Percentiles rank a stretch among this genome's conserved stretches.
Evolutionary conservation across 2,888 invertebrate genomes (phyloP).

Genomic region (Drosophila falleni): DNA sequence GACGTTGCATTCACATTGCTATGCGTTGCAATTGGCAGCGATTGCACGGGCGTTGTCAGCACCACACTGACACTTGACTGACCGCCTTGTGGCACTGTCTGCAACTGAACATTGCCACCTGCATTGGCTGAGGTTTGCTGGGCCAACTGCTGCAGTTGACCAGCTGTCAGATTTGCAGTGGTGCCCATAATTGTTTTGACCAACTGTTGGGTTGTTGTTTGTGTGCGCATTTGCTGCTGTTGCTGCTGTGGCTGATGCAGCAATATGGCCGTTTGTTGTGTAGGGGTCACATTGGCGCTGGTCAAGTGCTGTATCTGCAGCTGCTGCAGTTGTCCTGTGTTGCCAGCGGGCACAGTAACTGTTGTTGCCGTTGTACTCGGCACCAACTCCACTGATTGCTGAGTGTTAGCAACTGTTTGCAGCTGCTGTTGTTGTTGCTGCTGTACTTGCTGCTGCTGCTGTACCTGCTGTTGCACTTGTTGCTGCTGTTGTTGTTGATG

Average conservation of each 20-base stretch:
- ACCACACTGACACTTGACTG: slow-evolving; percentile 85
- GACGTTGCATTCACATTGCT: slow-evolving; percentile 56
- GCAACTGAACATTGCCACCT: slow-evolving; percentile 70
- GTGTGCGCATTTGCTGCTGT: slow-evolving; percentile 62
- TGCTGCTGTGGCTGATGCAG: slow-evolving; percentile 68
- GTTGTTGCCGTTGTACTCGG: slow-evolving; percentile 55
- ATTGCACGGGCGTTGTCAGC: slow-evolving; percentile 84
- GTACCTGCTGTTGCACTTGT: slow-evolving; percentile 53
- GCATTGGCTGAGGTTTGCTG: slow-evolving; percentile 71
- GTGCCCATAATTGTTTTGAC: slow-evolving; percentile 85
- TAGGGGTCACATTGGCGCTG: slow-evolving; percentile 53
- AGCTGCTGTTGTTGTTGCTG: slow-evolving; percentile 41
- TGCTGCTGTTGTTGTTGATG: slow-evolving; percentile 59
- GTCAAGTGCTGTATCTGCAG: slow-evolving; percentile 80
- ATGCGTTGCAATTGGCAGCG: slow-evolving; percentile 77
- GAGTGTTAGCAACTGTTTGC: slow-evolving; percentile 48
- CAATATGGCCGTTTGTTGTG: slow-evolving; percentile 79
- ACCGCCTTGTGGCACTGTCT: slow-evolving; percentile 67
- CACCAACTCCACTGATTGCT: slow-evolving; percentile 61
- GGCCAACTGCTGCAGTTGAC: slow-evolving; percentile 86
- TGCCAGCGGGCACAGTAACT: slow-evolving; percentile 53
- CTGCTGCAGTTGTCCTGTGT: slow-evolving; percentile 74
- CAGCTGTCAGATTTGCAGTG: slow-evolving; percentile 82
- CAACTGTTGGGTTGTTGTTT: slow-evolving; percentile 76
- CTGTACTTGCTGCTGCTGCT: slow-evolving; percentile 61